A percentile compares a stretch with the other conserved stretches of the same genome.
These are phyloP conservation scores for Helarctos malayanus DNA, from an alignment of 2,797 vertebrate species.

Conservation along the genomic window DNA sequence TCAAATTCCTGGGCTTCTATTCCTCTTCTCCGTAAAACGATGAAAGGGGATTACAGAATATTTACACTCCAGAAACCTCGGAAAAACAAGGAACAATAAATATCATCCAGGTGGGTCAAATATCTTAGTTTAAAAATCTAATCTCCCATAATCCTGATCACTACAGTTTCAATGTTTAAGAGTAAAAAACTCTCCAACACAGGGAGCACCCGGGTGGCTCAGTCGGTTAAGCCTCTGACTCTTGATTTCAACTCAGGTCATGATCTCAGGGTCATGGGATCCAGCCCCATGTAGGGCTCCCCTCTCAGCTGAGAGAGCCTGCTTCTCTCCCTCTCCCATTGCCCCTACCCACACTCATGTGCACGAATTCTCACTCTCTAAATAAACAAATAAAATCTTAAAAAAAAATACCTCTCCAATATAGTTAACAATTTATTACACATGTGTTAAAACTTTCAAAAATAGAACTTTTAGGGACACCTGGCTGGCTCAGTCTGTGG, in stretches of 20 bases:
- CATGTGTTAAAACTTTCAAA: slow-evolving; percentile 7
- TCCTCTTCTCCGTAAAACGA: slow-evolving; percentile 10
- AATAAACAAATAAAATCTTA: neutral
- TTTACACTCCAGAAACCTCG: neutral
- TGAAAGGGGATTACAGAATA: slow-evolving; percentile 5
- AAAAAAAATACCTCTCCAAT: neutral
- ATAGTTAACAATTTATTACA: neutral
- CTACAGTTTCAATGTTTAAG: neutral
- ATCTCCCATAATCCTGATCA: neutral
- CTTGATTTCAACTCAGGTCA: neutral
- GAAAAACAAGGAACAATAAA: neutral
- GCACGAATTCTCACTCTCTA: neutral
- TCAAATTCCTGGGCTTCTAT: neutral
- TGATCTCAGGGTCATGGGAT: neutral
- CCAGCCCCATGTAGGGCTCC: neutral
- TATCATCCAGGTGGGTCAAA: neutral
- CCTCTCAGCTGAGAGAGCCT: neutral
- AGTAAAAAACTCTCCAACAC: neutral
- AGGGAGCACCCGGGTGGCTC: neutral
- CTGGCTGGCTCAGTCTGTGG: neutral
- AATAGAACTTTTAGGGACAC: neutral
- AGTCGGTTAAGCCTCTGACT: neutral
- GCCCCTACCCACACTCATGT: neutral
- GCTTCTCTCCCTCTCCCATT: neutral
- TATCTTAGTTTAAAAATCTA: neutral